These are phyloP conservation scores for Diplodus puntazzo DNA, from an alignment of 2,797 vertebrate genomes.

Conservation along the genomic window DNA sequence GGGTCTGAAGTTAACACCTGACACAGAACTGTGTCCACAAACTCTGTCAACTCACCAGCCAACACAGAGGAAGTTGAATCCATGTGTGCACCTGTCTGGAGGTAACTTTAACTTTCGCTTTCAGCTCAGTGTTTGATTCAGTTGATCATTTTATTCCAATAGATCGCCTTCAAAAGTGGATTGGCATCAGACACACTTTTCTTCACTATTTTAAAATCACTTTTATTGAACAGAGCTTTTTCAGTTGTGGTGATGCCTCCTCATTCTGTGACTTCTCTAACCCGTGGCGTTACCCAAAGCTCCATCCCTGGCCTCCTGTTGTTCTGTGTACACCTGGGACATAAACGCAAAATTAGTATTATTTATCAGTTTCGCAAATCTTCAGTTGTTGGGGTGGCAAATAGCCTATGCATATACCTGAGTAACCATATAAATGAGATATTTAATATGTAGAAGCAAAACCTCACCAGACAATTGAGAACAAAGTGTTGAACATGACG, in stretches of 20 bases:
- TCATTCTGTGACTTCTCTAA: not conserved
- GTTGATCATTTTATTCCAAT: not conserved
- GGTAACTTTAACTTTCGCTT: not conserved
- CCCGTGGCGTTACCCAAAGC: not conserved
- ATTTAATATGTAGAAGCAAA: no score
- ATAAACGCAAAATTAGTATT: not conserved
- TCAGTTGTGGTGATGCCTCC: not conserved
- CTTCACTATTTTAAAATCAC: not conserved
- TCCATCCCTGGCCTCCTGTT: not conserved
- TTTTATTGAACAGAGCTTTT: not conserved
- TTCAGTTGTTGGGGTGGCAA: no score
- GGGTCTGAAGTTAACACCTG: slow-evolving; percentile 32
- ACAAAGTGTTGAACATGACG: no score
- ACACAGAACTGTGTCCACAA: slow-evolving; percentile 1
- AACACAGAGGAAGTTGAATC: not conserved
- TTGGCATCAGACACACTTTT: not conserved
- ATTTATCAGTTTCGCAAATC: no score
- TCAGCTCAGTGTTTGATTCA: not conserved
- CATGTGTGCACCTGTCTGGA: not conserved
- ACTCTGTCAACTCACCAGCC: not conserved
- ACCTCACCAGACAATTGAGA: no score
- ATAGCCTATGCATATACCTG: no score
- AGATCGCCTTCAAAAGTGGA: not conserved
- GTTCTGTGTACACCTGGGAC: not conserved
- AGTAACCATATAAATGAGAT: no score